These are phyloP conservation scores for Conus betulinus DNA, from an alignment of 1,140 invertebrate species.

Conservation along the genomic window DNA sequence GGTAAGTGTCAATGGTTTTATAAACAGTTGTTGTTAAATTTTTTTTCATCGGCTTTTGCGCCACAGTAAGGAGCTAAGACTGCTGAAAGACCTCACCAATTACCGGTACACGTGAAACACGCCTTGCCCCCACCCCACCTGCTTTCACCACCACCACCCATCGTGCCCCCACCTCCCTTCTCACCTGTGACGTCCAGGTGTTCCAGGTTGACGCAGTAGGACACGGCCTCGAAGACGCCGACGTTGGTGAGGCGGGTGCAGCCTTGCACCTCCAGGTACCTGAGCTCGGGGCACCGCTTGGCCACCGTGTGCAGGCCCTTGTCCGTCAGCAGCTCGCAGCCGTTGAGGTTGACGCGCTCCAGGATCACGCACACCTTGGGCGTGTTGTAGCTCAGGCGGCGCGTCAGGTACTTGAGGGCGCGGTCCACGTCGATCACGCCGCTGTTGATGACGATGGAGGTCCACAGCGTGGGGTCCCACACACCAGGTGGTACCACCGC, in stretches of 20 bases:
- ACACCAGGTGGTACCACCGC: constrained; percentile 87
- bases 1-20: too few species aligned
- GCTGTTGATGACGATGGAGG: constrained; percentile 81
- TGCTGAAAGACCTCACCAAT: too few species aligned
- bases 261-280: constrained; percentile 83
- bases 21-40: too few species aligned
- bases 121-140: too few species aligned
- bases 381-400: constrained; percentile 75
- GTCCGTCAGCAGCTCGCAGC: constrained; percentile 86
- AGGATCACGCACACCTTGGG: constrained; percentile 77
- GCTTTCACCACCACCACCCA: too few species aligned
- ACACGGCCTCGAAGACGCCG: constrained; percentile 81
- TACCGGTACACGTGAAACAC: too few species aligned
- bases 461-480: constrained; percentile 87
- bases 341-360: constrained; percentile 82
- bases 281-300: constrained; percentile 84
- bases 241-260: constrained; percentile 83
- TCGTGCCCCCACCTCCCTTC: too few species aligned
- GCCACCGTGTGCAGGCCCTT: constrained; percentile 83
- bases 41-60: too few species aligned
- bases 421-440: constrained; percentile 83
- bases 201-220: constrained; percentile 83
- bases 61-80: too few species aligned
- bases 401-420: constrained; percentile 80
- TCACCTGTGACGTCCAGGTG: constrained; percentile 86